These are phyloP conservation scores for Peromyscus polionotus DNA, from an alignment of 2,113 vertebrate genomes.

Conservation along the genomic window DNA sequence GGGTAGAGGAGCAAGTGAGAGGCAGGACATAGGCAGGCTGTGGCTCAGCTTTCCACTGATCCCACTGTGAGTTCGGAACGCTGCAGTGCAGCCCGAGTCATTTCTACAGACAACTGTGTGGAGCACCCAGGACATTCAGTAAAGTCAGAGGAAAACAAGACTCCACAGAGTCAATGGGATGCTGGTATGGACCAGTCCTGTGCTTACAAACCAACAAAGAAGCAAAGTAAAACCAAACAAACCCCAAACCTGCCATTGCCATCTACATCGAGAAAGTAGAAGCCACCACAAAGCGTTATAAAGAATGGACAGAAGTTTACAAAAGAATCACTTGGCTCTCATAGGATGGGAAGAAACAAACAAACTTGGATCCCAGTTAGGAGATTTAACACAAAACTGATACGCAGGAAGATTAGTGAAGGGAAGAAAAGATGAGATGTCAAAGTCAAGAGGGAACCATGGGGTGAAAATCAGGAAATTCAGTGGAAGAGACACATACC, in stretches of 20 bases:
- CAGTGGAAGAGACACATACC: not conserved
- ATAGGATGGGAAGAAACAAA: not conserved
- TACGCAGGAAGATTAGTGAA: not conserved
- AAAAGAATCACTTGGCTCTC: not conserved
- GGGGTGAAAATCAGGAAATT: rapidly evolving
- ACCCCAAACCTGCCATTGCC: not conserved
- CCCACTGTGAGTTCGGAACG: not conserved
- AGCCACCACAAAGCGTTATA: not conserved
- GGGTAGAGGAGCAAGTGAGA: not conserved
- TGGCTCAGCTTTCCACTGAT: not conserved
- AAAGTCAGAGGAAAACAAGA: not conserved
- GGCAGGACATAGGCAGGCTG: not conserved
- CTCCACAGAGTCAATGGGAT: not conserved
- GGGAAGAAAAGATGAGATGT: not conserved
- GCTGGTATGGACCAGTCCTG: not conserved
- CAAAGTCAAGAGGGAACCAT: not conserved
- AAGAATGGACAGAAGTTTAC: not conserved
- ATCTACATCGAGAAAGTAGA: not conserved
- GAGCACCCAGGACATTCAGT: rapidly evolving
- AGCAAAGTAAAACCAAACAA: not conserved
- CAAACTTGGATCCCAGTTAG: not conserved
- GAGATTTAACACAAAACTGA: not conserved
- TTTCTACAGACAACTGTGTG: rapidly evolving
- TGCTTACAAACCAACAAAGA: not conserved
- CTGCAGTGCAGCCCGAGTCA: not conserved